Conservation (phyloP, 2,797 vertebrate genomes). For the Hydrocynus forskahlii region DNA sequence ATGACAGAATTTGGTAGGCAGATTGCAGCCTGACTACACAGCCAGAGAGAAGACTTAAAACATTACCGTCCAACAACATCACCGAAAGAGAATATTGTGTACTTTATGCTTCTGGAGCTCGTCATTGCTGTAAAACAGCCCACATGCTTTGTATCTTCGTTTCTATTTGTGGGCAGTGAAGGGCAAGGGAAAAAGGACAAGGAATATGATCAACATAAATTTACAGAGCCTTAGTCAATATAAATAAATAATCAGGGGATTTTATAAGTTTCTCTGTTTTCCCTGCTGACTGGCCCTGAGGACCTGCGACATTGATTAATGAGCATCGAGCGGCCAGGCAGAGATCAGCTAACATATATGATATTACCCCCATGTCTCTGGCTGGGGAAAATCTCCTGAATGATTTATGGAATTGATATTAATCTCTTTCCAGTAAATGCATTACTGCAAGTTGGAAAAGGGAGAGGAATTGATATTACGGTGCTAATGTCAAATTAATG, state of each 20-base stretch:
- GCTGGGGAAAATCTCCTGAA: conserved; percentile 88
- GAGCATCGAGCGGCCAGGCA: conserved; percentile 74
- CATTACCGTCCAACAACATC: background rate
- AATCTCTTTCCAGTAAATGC: conserved; percentile 96
- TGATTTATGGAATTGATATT: conserved; percentile 99
- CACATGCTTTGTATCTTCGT: conserved; percentile 16
- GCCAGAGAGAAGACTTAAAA: background rate
- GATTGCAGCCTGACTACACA: background rate
- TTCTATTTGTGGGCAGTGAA: conserved; percentile 33
- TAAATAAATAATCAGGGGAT: conserved; percentile 70
- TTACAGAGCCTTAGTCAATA: conserved; percentile 65
- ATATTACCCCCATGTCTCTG: conserved; percentile 84
- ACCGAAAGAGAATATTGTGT: conserved; percentile 24
- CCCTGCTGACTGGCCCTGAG: conserved; percentile 77
- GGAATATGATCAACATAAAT: conserved; percentile 58
- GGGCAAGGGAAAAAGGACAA: conserved; percentile 39
- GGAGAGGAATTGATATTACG: conserved; percentile 86
- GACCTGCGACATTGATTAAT: conserved; percentile 84
- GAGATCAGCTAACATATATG: conserved; percentile 89
- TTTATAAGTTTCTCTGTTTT: conserved; percentile 70
- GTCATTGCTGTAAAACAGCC: conserved; percentile 19
- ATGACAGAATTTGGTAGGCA: conserved; percentile 6
- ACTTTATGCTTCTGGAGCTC: background rate
- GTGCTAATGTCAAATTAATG: conserved; percentile 88
- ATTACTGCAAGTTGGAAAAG: conserved; percentile 87